Percentiles rank a stretch among this genome's conserved stretches.
Evolutionary conservation across 2,888 invertebrate genomes (phyloP).

Genomic region (Philopedon plagiatum): DNA sequence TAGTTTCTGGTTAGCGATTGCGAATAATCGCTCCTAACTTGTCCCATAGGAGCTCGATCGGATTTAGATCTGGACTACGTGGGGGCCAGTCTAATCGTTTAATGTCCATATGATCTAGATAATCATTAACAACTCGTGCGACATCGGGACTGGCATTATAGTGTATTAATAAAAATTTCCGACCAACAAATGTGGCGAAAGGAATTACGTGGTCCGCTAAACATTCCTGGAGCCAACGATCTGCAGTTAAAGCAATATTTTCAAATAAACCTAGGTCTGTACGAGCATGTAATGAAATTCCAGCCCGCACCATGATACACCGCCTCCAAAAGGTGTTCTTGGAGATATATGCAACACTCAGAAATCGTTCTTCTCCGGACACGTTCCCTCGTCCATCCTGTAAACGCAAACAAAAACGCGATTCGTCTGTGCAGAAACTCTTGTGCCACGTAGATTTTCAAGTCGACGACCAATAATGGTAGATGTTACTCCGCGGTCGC

Average conservation of each 20-base stretch:
- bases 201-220: conserved; percentile 21
- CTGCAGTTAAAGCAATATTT: conserved; percentile 12
- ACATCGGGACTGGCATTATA: conserved; percentile 31
- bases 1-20: conserved; percentile 2
- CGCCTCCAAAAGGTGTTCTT: conserved; percentile 1
- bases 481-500: too few species aligned
- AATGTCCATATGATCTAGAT: conserved; percentile 41
- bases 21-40: conserved; percentile 31
- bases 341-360: conserved; percentile 7
- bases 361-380: conserved; percentile 12
- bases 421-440: too few species aligned
- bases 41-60: conserved; percentile 42
- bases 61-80: conserved; percentile 41
- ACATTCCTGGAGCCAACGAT: neutral
- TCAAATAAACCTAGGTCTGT: conserved; percentile 21
- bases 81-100: conserved; percentile 42
- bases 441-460: too few species aligned
- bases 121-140: conserved; percentile 34
- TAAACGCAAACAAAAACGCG: too few species aligned
- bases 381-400: too few species aligned
- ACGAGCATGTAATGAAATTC: too few species aligned
- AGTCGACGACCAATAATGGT: too few species aligned
- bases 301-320: too few species aligned
- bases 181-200: conserved; percentile 31
- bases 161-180: conserved; percentile 37